Base-by-base conservation (phyloP, 2,113 vertebrate genomes). In the Tyrannus savana region DNA sequence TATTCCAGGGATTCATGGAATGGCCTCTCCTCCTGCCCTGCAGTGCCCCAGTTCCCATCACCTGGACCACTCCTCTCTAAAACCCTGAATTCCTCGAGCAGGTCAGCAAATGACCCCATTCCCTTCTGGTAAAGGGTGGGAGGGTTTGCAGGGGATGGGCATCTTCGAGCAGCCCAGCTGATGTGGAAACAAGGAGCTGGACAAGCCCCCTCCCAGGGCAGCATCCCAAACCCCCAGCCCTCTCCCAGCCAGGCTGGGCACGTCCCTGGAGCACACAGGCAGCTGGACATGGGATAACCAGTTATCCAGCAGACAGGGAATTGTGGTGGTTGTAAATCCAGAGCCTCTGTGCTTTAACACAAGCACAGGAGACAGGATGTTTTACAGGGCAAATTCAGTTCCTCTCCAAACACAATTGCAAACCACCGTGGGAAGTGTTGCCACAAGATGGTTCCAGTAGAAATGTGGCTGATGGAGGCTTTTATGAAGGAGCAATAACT, bases 271-370 rank as follows among this genome's bases (percentile, higher is more conserved):
- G 25, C 67, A 15, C 66, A 39, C 2, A 5, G 30, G 0, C 39
- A 12, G 33, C 58, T 3, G 47, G 12, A 2, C 1, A 2, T 1
- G 6, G 52, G n/a, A 2, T 5, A 5, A 24, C 6, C 55, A 7
- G 75, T 9, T 14, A 4, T 7, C 27, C 17, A 41, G 28, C 47
- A 35, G 67, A 3, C 1, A 24, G 58, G 14, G 28, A 41, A 41
- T 21, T 46, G 44, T 19, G 7, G 18, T 46, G 44, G 44, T 10
- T 2, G 30, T 18, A 33, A 30, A 6, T 7, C 21, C 55, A 5
- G 31, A 1, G 33, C 69, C 35, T 59, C 64, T 21, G 68, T 10
- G 41, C 55, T 31, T 25, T 2, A 9, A 1, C 13, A 33, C 3
- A 8, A 19, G 67, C 31, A 23, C 25, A 55, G 83, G 25, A 69